Evolutionary conservation across 2,888 invertebrate species (phyloP), one percentile per base, ranked within the genome.

Genomic region (Leptinotarsa juncta): DNA sequence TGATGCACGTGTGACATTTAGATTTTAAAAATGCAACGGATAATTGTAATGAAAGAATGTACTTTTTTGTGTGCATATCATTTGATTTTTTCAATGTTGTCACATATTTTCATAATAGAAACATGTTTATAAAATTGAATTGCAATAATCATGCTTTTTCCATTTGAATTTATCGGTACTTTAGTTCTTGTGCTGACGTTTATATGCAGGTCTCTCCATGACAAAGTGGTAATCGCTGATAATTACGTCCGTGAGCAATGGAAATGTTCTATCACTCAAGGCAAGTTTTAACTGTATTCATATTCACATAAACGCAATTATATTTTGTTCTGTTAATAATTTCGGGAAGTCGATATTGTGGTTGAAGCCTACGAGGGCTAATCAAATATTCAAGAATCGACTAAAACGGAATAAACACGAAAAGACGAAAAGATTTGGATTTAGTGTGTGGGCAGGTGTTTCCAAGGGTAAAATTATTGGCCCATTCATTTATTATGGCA

Each of bases 1-100:
- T 71, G 69, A 83, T 82, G 81, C 84, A 84, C 84, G 84, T 84
- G 84, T 82, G 84, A 84, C 84, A 84, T 84, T 84, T 84, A 81
- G 77, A 73, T 72, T 73, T 76, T 73, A 81, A 81, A 79, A 81
- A 81, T 78, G 67, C 69, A 71, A 72, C 66, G 70, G 69, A 71
- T 76, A 72, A 77, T 71, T 76, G 68, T 62, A 49, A 49, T 67
- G 68, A 66, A 75, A 73, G 77, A 74, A 77, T 77, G 75, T 68
- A 66, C 50, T 72, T 74, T 78, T 78, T 74, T 73, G 48, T 57
- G 53, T 67, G 71, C 57, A 68, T 55, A 67, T 73, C 68, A 53
- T 55, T 62, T 73, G 62, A 32, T 65, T 75, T 74, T 77, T 70
- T 65, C 66, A 77, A 71, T 69, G 68, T 71, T 73, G 71, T 70